Conservation (phyloP, 2,888 invertebrate species). For the Rhamnusium bicolor region DNA sequence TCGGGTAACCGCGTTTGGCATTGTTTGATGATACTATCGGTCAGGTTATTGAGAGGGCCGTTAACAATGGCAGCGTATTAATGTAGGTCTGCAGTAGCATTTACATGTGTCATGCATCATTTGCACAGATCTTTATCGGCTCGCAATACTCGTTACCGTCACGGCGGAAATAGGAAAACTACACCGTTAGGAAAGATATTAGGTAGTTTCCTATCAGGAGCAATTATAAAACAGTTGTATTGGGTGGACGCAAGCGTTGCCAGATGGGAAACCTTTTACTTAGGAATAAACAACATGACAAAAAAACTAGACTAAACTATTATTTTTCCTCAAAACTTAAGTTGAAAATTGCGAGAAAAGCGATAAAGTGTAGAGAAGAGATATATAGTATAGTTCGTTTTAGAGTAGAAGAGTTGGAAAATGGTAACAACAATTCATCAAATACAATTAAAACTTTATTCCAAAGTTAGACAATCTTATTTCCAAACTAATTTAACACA, state of each 20-base stretch:
- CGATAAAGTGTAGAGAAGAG: too few relatives aligned
- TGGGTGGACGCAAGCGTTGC: neutral
- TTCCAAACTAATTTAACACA: too few relatives aligned
- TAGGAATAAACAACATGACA: too few relatives aligned
- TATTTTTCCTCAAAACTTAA: too few relatives aligned
- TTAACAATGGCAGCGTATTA: slow-evolving; percentile 62
- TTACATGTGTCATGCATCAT: slow-evolving; percentile 65
- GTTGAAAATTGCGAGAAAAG: too few relatives aligned
- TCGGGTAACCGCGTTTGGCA: slow-evolving; percentile 66
- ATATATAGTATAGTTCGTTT: too few relatives aligned
- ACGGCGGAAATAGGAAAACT: slow-evolving; percentile 10
- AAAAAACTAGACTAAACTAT: too few relatives aligned
- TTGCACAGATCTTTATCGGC: slow-evolving; percentile 60
- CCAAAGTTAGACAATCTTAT: too few relatives aligned
- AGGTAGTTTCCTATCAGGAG: neutral
- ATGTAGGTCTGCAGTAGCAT: slow-evolving; percentile 59
- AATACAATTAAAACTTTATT: too few relatives aligned
- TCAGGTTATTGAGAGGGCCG: slow-evolving; percentile 66
- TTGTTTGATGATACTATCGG: slow-evolving; percentile 69
- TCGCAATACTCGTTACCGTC: slow-evolving; percentile 1
- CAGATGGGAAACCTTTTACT: too few relatives aligned
- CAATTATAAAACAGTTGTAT: neutral
- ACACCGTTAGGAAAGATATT: neutral
- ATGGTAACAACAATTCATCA: too few relatives aligned
- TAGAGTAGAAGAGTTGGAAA: too few relatives aligned